Conservation (phyloP, 2,888 invertebrate genomes). For the Lottia scabra region DNA sequence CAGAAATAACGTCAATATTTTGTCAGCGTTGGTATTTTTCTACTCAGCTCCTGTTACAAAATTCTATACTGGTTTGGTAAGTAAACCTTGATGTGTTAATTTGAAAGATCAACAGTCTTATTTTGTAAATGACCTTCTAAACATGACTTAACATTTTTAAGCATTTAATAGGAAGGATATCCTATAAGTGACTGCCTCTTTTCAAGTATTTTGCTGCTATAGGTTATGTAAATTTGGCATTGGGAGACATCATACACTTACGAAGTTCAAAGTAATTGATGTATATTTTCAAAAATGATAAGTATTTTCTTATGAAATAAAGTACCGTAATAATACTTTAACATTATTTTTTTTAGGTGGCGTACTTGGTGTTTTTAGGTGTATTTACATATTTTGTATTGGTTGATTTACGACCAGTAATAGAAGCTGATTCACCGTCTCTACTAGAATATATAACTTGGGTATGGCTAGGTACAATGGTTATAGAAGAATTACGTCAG, state of each 20-base stretch:
- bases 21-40: constrained; percentile 60
- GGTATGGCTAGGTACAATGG: constrained; percentile 61
- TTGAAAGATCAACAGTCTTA: no score
- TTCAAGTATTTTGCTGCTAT: no score
- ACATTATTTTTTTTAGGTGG: constrained; percentile 47
- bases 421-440: constrained; percentile 32
- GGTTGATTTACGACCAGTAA: constrained; percentile 52
- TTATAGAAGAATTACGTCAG: constrained; percentile 66
- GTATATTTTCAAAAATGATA: no score
- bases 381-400: constrained; percentile 65
- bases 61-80: constrained; percentile 62
- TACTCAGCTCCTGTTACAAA: constrained; percentile 67
- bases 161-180: no score
- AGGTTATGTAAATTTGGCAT: no score
- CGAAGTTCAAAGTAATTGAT: no score
- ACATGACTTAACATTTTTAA: no score
- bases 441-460: constrained; percentile 57
- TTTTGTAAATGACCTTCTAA: no score
- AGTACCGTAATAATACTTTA: no score
- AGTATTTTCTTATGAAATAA: no score
- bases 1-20: constrained; percentile 43
- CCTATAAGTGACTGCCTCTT: no score
- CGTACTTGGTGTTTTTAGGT: constrained; percentile 60
- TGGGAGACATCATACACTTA: no score
- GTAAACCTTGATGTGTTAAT: constrained; percentile 17